Percentiles rank a stretch among this genome's conserved stretches.
Conservation (phyloP, 1,140 invertebrate genomes). For the Drosophila pallidifrons region DNA sequence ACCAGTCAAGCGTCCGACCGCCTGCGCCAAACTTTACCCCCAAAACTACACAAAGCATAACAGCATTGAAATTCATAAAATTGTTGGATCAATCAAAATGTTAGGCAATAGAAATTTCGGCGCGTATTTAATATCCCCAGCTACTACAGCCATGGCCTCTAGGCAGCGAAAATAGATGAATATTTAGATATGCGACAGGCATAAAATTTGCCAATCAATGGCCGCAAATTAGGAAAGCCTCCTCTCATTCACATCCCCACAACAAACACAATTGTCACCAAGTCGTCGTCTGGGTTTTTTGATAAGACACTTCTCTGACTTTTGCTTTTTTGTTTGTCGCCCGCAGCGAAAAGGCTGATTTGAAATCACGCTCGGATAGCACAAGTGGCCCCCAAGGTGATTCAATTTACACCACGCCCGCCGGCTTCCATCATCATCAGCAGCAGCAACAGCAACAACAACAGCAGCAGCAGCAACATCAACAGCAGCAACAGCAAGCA, state of each 20-base stretch:
- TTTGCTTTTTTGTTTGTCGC: slow-evolving; percentile 39
- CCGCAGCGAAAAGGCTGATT: slow-evolving; percentile 85
- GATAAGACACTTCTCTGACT: slow-evolving; percentile 60
- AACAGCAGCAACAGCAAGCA: slow-evolving; percentile 59
- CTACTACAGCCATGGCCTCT: slow-evolving; percentile 34
- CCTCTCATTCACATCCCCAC: not conserved
- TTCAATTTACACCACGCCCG: slow-evolving; percentile 85
- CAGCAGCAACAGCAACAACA: slow-evolving; percentile 76
- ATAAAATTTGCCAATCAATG: slow-evolving; percentile 77
- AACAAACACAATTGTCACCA: slow-evolving; percentile 59
- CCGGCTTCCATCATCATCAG: slow-evolving; percentile 84
- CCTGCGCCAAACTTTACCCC: slow-evolving; percentile 17
- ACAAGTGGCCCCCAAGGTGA: slow-evolving; percentile 84
- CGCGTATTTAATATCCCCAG: slow-evolving; percentile 55
- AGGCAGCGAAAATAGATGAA: slow-evolving; percentile 65
- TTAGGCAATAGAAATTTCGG: slow-evolving; percentile 1
- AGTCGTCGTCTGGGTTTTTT: slow-evolving; percentile 9
- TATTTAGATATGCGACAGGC: slow-evolving; percentile 67
- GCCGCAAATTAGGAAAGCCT: slow-evolving; percentile 31
- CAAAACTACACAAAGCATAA: slow-evolving; percentile 20
- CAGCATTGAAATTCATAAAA: slow-evolving; percentile 24
- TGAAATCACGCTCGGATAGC: slow-evolving; percentile 85
- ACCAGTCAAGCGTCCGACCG: slow-evolving; percentile 13
- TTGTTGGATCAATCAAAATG: slow-evolving; percentile 39
- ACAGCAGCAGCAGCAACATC: slow-evolving; percentile 66